These are phyloP conservation scores for Calephelis perditalis DNA, from an alignment of 2,888 invertebrate species.

Conservation along the genomic window DNA sequence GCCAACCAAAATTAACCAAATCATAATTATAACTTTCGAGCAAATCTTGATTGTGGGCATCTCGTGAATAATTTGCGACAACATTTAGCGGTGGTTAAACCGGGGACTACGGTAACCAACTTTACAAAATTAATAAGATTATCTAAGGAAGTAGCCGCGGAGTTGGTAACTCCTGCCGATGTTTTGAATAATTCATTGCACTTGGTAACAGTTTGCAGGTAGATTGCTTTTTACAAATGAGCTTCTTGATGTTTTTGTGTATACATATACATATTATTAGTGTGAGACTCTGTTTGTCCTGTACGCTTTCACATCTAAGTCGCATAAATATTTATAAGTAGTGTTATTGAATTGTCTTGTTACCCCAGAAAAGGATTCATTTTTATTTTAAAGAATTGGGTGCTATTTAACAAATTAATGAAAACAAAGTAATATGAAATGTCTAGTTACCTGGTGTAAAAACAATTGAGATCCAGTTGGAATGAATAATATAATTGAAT, in stretches of 20 bases:
- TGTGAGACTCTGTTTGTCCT: no score
- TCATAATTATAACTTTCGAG: conserved; percentile 6
- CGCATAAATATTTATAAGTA: no score
- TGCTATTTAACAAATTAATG: background rate
- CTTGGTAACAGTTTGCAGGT: conserved; percentile 35
- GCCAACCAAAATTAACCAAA: background rate
- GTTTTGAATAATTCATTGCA: conserved; percentile 39
- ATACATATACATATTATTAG: no score
- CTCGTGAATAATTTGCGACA: conserved; percentile 13
- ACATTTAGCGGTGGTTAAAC: conserved; percentile 26
- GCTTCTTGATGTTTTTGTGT: no score
- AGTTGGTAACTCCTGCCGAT: conserved; percentile 15
- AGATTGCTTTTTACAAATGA: conserved; percentile 14
- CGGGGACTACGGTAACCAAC: conserved; percentile 30
- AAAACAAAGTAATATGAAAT: conserved; percentile 21
- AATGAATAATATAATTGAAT: conserved; percentile 55
- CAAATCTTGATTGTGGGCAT: conserved; percentile 8
- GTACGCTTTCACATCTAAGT: no score
- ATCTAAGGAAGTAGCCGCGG: conserved; percentile 22
- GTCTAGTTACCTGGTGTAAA: conserved; percentile 19
- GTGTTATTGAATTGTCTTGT: no score
- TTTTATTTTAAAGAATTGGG: no score
- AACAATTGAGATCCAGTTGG: conserved; percentile 19
- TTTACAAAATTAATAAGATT: conserved; percentile 39
- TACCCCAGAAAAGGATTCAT: no score